Base-by-base conservation (phyloP, 2,113 vertebrate species). In the Pipra filicauda region DNA sequence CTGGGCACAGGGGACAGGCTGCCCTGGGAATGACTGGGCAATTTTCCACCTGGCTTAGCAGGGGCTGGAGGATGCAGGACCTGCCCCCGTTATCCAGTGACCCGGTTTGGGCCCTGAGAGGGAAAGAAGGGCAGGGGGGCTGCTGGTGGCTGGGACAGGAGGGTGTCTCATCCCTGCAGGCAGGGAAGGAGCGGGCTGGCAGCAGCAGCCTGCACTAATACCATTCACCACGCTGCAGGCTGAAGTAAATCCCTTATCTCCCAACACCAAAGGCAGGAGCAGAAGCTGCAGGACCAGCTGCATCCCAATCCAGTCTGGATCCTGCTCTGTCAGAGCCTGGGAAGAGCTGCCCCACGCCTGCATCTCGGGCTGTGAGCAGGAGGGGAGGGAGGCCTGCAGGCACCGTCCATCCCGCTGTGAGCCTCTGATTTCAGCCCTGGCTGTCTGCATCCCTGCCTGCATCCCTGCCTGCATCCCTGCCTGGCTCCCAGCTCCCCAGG, bases 301-400 rank as follows among this genome's bases (percentile, higher is more conserved):
- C 70, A 19, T 33, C 20, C 27, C 9, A 11, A 23, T 19, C 58
- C 1, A 0, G 67, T 39, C 62, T 27, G 62, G 51, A 66, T 13
- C 51, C 70, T 2, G 11, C 64, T 43, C 54, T 0, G 0, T 27
- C 12, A 15, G 14, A 85, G 74, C 62, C 77, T 1, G 3, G 28
- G 37, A 16, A 55, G 67, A 0, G 1, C 87, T 12, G 37, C 3
- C 5, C 58, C 1, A 7, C 8, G 4, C 0, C 15, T 19, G 41
- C 46, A 22, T 54, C 48, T 26, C 51, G 5, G 24, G 83, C 91
- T 9, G 51, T 0, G 15, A 75, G 88, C 43, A 33, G 72, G 83
- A 80, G 46, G 72, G 79, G 13, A 70, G 79, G 27, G 4, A 39
- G 51, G 67, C 1, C 2, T 2, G 75, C 59, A 26, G 59, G 19